A percentile compares a stretch with the other conserved stretches of the same genome.
Evolutionary conservation across 2,888 invertebrate genomes (phyloP).

Genomic region (Meloe dianella): DNA sequence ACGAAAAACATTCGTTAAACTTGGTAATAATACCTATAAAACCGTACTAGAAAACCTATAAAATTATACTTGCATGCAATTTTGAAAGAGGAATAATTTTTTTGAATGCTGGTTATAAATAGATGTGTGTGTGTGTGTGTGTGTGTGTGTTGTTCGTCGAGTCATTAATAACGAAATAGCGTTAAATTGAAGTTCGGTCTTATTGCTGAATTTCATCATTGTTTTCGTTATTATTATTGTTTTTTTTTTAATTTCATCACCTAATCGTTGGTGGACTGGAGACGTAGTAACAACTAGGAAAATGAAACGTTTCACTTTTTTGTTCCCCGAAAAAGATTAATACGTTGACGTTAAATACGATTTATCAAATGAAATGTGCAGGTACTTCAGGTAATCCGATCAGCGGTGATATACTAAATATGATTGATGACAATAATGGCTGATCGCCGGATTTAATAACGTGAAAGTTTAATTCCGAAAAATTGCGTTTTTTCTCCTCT

Average conservation of each 20-base stretch:
- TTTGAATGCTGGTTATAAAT: conserved; percentile 30
- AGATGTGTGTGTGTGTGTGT: too few relatives aligned
- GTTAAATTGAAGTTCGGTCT: conserved; percentile 28
- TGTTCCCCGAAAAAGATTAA: conserved; percentile 29
- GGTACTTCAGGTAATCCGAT: conserved; percentile 37
- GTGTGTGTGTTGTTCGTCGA: too few relatives aligned
- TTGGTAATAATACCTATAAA: conserved; percentile 29
- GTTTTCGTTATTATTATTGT: too few relatives aligned
- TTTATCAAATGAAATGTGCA: conserved; percentile 39
- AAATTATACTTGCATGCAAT: conserved; percentile 29
- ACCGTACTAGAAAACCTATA: conserved; percentile 29
- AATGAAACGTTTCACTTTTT: conserved; percentile 30
- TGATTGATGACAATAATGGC: conserved; percentile 35
- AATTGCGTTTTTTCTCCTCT: conserved; percentile 24
- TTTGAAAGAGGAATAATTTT: conserved; percentile 27
- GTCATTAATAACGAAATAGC: conserved; percentile 33
- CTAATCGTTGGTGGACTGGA: neutral
- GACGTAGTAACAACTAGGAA: conserved; percentile 21
- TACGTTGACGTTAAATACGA: conserved; percentile 34
- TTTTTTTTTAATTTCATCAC: too few relatives aligned
- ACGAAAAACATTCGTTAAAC: conserved; percentile 21
- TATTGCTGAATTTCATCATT: neutral
- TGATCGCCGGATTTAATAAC: conserved; percentile 35
- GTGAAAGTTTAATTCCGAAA: conserved; percentile 34
- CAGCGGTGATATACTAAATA: conserved; percentile 43